A percentile compares a stretch with the other conserved stretches of the same genome.
Conservation (phyloP, 2,888 invertebrate species). For the Hermodice carunculata region DNA sequence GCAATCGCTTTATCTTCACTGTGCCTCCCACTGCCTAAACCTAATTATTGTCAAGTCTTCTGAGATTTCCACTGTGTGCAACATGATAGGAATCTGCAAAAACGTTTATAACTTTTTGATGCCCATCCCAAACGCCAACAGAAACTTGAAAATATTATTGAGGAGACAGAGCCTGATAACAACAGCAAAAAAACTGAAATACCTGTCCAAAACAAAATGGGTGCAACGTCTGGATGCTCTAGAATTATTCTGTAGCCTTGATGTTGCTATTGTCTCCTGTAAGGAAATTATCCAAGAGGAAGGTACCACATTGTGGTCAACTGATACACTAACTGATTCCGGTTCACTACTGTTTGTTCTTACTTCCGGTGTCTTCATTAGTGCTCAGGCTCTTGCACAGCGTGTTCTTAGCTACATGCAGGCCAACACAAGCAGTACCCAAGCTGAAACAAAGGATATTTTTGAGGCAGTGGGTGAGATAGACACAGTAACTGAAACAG, state of each 20-base stretch:
- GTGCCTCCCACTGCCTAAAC: slow-evolving; percentile 1
- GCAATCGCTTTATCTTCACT: neutral
- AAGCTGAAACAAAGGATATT: neutral
- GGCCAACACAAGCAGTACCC: neutral
- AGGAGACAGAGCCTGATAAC: neutral
- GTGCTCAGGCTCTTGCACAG: neutral
- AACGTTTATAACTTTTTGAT: too few species aligned
- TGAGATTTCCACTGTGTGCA: neutral
- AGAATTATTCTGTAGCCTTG: too few species aligned
- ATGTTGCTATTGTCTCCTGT: neutral
- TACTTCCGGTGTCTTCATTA: neutral
- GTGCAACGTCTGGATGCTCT: slow-evolving; percentile 2
- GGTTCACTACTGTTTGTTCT: neutral
- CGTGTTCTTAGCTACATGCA: neutral
- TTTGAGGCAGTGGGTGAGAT: neutral
- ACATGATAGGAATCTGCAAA: neutral
- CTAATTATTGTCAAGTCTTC: neutral
- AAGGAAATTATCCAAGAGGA: neutral
- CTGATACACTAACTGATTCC: neutral
- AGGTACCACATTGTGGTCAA: neutral
- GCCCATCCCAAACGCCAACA: neutral
- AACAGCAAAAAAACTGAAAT: neutral
- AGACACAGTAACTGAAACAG: neutral
- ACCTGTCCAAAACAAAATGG: neutral
- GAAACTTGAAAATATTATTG: neutral